Conservation (phyloP, 2,888 invertebrate genomes). For the Stenotaenia linearis region DNA sequence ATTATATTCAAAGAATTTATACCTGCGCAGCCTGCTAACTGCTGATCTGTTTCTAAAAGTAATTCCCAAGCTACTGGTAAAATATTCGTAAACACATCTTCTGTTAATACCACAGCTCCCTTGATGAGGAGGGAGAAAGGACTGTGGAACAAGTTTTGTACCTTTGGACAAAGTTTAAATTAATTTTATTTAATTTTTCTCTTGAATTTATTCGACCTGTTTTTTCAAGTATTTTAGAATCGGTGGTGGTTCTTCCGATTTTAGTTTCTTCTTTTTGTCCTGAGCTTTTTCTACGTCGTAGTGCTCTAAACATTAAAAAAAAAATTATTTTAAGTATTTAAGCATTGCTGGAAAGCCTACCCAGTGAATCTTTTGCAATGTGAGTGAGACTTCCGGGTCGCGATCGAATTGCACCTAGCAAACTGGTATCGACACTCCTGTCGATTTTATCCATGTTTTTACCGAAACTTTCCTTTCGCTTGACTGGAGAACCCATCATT, state of each 20-base stretch:
- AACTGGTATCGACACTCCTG: conserved; percentile 31
- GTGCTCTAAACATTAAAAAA: conserved; percentile 9
- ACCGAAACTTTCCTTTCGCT: conserved; percentile 68
- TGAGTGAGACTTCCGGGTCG: conserved; percentile 37
- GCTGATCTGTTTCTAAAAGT: conserved; percentile 76
- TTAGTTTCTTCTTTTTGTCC: conserved; percentile 39
- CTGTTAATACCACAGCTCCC: conserved; percentile 79
- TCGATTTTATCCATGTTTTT: conserved; percentile 49
- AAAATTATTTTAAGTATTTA: no score
- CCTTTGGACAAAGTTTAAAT: conserved; percentile 50
- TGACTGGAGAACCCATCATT: conserved; percentile 60
- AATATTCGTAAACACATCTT: conserved; percentile 79
- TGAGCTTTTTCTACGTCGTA: not conserved
- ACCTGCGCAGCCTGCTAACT: conserved; percentile 53
- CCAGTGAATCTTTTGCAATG: conserved; percentile 34
- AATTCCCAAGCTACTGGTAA: conserved; percentile 94
- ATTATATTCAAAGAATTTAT: no score
- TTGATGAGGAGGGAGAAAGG: conserved; percentile 80
- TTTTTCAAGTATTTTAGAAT: conserved; percentile 74
- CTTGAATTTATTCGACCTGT: conserved; percentile 50
- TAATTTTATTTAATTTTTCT: not conserved
- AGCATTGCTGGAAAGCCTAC: conserved; percentile 42
- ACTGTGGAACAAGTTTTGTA: conserved; percentile 83
- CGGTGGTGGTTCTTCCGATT: conserved; percentile 58
- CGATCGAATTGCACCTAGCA: conserved; percentile 35